A percentile compares a stretch with the other conserved stretches of the same genome.
Conservation (phyloP, 2,888 invertebrate genomes). For the Euplagia quadripunctaria region DNA sequence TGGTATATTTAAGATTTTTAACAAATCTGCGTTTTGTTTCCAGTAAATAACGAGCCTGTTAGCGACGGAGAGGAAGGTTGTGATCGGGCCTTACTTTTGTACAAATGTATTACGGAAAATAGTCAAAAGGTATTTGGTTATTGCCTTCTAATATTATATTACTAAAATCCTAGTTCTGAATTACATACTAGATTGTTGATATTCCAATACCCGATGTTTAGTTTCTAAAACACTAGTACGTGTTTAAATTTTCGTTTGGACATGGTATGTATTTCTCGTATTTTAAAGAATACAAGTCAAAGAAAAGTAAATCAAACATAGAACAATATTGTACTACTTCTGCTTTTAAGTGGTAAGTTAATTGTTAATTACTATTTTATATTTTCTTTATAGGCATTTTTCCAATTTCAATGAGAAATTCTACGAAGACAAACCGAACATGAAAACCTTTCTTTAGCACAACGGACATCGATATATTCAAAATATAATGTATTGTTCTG, state of each 20-base stretch:
- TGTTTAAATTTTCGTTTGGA: no score
- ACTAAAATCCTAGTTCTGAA: background rate
- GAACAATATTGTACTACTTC: background rate
- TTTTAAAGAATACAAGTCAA: no score
- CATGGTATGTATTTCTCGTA: no score
- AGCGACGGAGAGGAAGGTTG: slow-evolving; percentile 4
- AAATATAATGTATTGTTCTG: background rate
- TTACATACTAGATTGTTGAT: no score
- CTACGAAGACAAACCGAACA: background rate
- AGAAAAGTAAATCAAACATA: background rate
- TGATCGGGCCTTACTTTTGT: background rate
- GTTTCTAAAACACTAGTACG: no score
- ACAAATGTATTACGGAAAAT: slow-evolving; percentile 1
- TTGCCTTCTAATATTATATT: background rate
- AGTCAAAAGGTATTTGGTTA: background rate
- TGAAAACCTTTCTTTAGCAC: background rate
- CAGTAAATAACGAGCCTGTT: slow-evolving; percentile 9
- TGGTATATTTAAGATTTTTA: background rate
- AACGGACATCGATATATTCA: background rate
- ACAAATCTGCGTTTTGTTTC: background rate
- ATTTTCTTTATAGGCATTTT: background rate
- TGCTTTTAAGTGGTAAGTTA: background rate
- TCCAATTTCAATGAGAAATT: background rate
- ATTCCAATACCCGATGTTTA: no score
- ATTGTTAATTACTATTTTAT: background rate